phyloP scores from a whole-genome alignment of 2,113 vertebrate genomes.

The Chlorodrepanis virens region DNA sequence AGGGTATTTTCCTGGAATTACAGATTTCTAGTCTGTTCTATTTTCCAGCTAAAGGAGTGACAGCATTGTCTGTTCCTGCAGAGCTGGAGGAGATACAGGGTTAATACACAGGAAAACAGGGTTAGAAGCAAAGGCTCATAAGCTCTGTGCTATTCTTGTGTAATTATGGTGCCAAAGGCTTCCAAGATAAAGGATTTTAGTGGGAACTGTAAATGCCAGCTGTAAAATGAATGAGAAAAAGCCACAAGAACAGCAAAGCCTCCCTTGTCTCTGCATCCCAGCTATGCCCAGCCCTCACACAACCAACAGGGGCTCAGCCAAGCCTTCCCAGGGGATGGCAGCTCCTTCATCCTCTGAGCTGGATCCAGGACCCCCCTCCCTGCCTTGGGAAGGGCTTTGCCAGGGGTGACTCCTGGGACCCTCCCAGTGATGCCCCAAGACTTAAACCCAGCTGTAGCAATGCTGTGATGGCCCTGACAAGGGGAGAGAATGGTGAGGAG shows the following conservation, averaged over 20 bases:
- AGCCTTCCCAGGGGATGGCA: background rate
- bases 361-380: background rate
- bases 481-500: no score
- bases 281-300: background rate
- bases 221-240: background rate
- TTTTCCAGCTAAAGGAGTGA: background rate
- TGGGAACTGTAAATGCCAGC: background rate
- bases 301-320: background rate
- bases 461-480: no score
- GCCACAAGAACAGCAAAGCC: background rate
- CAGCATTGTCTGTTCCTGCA: background rate
- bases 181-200: conserved; percentile 16
- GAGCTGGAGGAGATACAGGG: background rate
- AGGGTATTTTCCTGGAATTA: background rate
- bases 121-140: background rate
- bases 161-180: background rate
- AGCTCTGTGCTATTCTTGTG: background rate
- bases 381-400: background rate
- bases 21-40: background rate
- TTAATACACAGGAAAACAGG: background rate
- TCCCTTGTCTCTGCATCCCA: background rate
- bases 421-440: background rate
- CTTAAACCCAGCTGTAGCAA: background rate
- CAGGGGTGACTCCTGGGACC: background rate
- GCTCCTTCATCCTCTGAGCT: background rate